phyloP scores from a whole-genome alignment of 2,113 vertebrate genomes.

The Oryzias woworae region DNA sequence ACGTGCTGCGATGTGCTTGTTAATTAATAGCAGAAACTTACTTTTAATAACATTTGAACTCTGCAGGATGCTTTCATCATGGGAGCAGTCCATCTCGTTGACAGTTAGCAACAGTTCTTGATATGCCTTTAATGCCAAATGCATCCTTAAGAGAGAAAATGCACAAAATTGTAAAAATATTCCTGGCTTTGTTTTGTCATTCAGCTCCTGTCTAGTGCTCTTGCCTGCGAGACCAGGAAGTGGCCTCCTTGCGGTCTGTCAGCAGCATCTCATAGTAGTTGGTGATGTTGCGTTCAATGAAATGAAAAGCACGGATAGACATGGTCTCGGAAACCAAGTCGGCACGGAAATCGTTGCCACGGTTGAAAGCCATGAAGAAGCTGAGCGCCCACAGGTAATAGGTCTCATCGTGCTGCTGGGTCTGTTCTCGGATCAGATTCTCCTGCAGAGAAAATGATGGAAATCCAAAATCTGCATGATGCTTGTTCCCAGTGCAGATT shows the following conservation, averaged over 20 bases:
- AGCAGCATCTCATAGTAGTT: slow-evolving; percentile 96
- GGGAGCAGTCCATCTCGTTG: slow-evolving; percentile 90
- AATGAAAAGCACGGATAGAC: slow-evolving; percentile 89
- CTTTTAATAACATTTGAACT: slow-evolving; percentile 92
- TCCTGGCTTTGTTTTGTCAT: background rate
- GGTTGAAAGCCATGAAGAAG: slow-evolving; percentile 98
- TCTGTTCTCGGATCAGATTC: slow-evolving; percentile 86
- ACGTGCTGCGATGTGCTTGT: too few relatives aligned
- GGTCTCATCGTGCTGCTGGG: slow-evolving; percentile 92
- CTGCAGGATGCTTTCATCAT: slow-evolving; percentile 83
- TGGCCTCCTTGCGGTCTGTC: slow-evolving; percentile 89
- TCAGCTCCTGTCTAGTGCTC: background rate
- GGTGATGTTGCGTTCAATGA: slow-evolving; percentile 92
- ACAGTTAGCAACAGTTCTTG: slow-evolving; percentile 92
- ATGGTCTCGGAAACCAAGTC: slow-evolving; percentile 94
- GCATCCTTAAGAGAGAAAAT: slow-evolving; percentile 82
- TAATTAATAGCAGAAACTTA: slow-evolving; percentile 60
- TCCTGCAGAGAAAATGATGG: slow-evolving; percentile 73
- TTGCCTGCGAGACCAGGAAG: slow-evolving; percentile 90
- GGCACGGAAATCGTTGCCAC: slow-evolving; percentile 82
- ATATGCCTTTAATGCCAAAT: slow-evolving; percentile 93
- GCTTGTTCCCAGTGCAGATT: background rate
- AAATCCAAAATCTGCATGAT: background rate
- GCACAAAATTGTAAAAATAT: background rate
- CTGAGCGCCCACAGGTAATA: slow-evolving; percentile 93